These are phyloP conservation scores for Oryzias dopingdopingensis DNA, from an alignment of 2,797 vertebrate species.

Conservation along the genomic window DNA sequence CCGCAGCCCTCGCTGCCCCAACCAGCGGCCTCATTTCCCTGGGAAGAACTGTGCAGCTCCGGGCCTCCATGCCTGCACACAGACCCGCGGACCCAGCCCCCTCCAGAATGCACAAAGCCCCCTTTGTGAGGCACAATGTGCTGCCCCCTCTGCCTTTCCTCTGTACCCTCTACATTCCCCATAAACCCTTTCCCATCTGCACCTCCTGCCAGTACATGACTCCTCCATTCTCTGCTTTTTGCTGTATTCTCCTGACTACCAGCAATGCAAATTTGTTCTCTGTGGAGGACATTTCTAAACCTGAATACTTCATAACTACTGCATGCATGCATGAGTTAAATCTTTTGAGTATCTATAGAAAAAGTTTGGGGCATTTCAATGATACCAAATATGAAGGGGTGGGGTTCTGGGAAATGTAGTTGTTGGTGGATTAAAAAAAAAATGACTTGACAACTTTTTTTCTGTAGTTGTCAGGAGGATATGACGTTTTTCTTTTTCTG, in stretches of 20 bases:
- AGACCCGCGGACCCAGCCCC: conserved; percentile 61
- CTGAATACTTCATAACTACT: too few relatives aligned
- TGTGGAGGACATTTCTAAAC: too few relatives aligned
- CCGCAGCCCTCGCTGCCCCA: conserved; percentile 30
- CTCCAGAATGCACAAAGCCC: conserved; percentile 69
- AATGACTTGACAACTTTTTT: too few relatives aligned
- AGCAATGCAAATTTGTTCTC: too few relatives aligned
- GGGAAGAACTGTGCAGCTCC: conserved; percentile 41
- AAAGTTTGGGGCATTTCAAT: too few relatives aligned
- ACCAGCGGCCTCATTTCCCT: conserved; percentile 64
- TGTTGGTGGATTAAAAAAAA: too few relatives aligned
- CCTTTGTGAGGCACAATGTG: conserved; percentile 72
- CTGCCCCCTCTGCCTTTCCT: conserved; percentile 60
- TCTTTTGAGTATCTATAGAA: too few relatives aligned
- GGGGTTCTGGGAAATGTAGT: too few relatives aligned
- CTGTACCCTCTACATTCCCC: conserved; percentile 51
- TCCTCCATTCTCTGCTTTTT: conserved; percentile 27
- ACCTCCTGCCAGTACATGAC: conserved; percentile 23
- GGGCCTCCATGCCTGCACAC: conserved; percentile 37
- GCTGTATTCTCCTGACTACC: neutral
- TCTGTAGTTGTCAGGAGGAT: too few relatives aligned
- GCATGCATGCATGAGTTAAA: too few relatives aligned
- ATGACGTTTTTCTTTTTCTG: too few relatives aligned
- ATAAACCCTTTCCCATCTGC: conserved; percentile 43
- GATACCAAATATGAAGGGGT: too few relatives aligned